Evolutionary conservation across 1,140 invertebrate species (phyloP).

Genomic region (Lepidurus couesii): DNA sequence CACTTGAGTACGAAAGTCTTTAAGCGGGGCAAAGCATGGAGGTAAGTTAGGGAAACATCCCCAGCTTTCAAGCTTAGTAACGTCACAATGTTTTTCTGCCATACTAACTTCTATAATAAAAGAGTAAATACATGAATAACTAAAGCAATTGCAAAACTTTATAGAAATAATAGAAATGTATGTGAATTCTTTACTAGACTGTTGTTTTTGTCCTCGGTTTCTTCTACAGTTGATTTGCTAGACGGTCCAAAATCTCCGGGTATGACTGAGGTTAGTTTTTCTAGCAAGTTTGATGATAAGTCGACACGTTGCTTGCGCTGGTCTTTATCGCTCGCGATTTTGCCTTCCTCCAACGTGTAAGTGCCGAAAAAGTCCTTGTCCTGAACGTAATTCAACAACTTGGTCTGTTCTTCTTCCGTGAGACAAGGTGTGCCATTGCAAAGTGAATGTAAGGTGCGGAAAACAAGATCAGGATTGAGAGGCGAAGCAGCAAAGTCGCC

Average conservation of each 20-base stretch:
- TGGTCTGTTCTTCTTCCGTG: neutral
- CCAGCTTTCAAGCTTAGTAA: constrained; percentile 69
- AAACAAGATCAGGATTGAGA: neutral
- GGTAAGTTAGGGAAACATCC: constrained; percentile 69
- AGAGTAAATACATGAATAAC: neutral
- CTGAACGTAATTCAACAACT: constrained; percentile 11
- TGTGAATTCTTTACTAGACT: neutral
- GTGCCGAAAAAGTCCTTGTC: neutral
- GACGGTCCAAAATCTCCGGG: constrained; percentile 19
- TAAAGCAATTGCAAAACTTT: constrained; percentile 27
- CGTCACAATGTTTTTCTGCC: constrained; percentile 52
- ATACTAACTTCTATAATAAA: constrained; percentile 53
- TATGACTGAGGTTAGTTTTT: constrained; percentile 59
- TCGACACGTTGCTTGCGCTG: constrained; percentile 47
- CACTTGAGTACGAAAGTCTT: constrained; percentile 65
- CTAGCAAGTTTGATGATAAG: constrained; percentile 57
- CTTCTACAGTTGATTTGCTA: neutral
- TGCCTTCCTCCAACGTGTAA: constrained; percentile 13
- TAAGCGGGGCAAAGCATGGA: constrained; percentile 65
- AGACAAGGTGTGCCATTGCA: neutral
- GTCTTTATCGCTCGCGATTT: constrained; percentile 6
- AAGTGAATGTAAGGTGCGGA: neutral
- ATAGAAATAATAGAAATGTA: constrained; percentile 6
- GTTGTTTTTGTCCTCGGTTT: neutral
- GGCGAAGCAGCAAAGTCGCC: neutral